Base-by-base conservation (phyloP, 2,113 vertebrate species). In the Rhineura floridana region DNA sequence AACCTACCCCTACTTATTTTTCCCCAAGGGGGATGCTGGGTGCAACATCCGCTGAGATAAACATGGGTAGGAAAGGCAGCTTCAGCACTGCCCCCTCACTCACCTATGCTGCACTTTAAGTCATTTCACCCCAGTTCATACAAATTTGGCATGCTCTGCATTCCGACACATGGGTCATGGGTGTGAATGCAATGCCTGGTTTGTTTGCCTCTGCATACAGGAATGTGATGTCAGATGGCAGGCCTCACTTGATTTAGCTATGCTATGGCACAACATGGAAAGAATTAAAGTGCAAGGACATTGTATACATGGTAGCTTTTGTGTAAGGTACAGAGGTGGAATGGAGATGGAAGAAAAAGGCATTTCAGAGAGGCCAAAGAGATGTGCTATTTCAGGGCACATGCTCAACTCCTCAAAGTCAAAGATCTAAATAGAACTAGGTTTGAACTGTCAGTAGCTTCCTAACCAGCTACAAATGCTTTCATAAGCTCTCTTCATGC, bases 141-240 rank as follows among this genome's bases (percentile, higher is more conserved):
- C 23, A 17, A 55, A 72, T 55, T 72, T 84, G 46, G 48, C 48
- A 84, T 9, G 30, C n/a, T 4, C 19, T 13, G 36, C 65, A 70
- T 84, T 48, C 42, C 4, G 1, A 62, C 36, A 62, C 36, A 39
- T 23, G n/a, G 3, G 19, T 59, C 13, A 44, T 39, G 50, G n/a
- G n/a, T n/a, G n/a, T n/a, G n/a, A n/a, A n/a, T n/a, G n/a, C 25
- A 79, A 39, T 30, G n/a, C 67, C 46, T 39, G 39, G n/a, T 67
- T 50, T 79, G 44, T 42, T 52, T 50, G 6, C 69, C 39, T 73
- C 46, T 72, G 65, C 87, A n/a, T 69, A n/a, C n/a, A n/a, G n/a
- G n/a, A n/a, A n/a, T 87, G 21, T 0, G 0, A 30, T 2, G 17
- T 81, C 79, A 78, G 86, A 0, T 0, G 1, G 0, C 0, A 1